A percentile compares a stretch with the other conserved stretches of the same genome.
phyloP scores from a whole-genome alignment of 2,113 vertebrate genomes.

The Podarcis cretensis region DNA sequence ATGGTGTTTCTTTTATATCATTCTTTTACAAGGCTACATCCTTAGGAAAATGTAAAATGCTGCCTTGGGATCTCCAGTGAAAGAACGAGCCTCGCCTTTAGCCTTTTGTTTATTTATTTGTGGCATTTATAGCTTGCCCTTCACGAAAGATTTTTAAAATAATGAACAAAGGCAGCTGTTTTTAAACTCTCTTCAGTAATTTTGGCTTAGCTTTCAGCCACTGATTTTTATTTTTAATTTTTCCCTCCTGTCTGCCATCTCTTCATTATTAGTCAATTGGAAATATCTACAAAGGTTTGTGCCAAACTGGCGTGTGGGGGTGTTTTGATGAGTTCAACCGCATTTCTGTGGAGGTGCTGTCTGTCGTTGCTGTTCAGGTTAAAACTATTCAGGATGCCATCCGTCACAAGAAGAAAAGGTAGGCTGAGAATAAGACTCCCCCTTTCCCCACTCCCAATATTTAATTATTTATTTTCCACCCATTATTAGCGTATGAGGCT shows the following conservation, averaged over 20 bases:
- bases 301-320: constrained; percentile 78
- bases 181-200: constrained; percentile 15
- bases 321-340: constrained; percentile 82
- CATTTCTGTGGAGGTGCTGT: constrained; percentile 80
- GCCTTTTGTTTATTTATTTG: constrained; percentile 10
- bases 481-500: constrained; percentile 19
- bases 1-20: not conserved
- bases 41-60: constrained; percentile 4
- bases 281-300: constrained; percentile 81
- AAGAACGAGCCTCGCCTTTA: constrained; percentile 28
- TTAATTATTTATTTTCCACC: constrained; percentile 12
- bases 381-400: constrained; percentile 79
- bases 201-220: constrained; percentile 6
- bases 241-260: not conserved
- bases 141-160: not conserved
- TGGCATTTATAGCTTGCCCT: too few relatives aligned
- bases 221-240: constrained; percentile 12
- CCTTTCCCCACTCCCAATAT: not conserved
- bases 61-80: constrained; percentile 29
- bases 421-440: constrained; percentile 29
- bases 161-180: constrained; percentile 25
- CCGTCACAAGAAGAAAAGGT: constrained; percentile 81
- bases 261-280: constrained; percentile 70
- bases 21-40: not conserved
- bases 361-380: constrained; percentile 78